Evolutionary conservation across 1,140 invertebrate species (phyloP).

Genomic region (Belonocnema kinseyi): DNA sequence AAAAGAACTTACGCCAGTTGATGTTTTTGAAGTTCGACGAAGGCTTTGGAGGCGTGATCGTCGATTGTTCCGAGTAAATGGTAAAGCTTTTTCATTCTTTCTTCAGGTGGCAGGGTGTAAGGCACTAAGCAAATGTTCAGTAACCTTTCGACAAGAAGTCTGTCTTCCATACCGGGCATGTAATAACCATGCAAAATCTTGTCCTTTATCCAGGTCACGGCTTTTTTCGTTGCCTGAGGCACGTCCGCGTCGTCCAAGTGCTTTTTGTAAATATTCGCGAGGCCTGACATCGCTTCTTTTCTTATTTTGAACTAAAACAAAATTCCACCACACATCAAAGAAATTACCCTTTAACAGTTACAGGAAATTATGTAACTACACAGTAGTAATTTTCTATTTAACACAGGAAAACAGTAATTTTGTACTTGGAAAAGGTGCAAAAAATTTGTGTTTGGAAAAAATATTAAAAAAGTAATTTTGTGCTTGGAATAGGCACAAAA

Average conservation of each 20-base stretch:
- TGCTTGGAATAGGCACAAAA: no score
- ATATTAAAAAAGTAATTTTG: no score
- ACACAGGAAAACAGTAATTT: no score
- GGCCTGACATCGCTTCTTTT: constrained; percentile 94
- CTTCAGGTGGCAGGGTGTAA: constrained; percentile 89
- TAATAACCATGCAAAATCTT: constrained; percentile 97
- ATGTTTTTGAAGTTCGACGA: constrained; percentile 95
- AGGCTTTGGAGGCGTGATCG: constrained; percentile 96
- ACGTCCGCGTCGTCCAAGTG: constrained; percentile 89
- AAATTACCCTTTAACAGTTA: no score
- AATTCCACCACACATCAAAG: background rate
- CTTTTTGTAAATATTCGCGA: constrained; percentile 96
- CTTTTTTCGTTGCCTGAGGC: constrained; percentile 90
- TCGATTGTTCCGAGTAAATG: constrained; percentile 95
- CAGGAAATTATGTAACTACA: no score
- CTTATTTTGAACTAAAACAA: constrained; percentile 91
- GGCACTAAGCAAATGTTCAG: constrained; percentile 97
- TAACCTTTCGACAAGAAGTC: constrained; percentile 94
- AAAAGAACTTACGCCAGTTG: constrained; percentile 81
- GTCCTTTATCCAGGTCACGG: constrained; percentile 97
- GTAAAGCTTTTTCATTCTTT: constrained; percentile 96
- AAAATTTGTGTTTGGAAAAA: no score
- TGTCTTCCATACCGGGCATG: constrained; percentile 86
- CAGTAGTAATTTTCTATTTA: no score
- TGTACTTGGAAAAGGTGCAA: no score